Evolutionary conservation across 2,797 vertebrate genomes (phyloP).

Genomic region (Sarcophilus harrisii): DNA sequence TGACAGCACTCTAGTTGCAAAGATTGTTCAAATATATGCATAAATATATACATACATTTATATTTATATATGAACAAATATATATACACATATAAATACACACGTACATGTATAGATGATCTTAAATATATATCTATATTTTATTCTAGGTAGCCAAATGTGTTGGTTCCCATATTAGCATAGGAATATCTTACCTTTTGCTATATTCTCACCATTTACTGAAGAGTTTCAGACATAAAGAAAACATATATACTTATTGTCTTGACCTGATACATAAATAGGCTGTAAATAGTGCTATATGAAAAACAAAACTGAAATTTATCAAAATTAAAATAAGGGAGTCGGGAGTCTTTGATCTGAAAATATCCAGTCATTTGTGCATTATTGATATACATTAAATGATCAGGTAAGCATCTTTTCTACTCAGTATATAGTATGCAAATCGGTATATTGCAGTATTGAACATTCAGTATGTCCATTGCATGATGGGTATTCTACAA

Average conservation of each 20-base stretch:
- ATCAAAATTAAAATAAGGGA: conserved; percentile 42
- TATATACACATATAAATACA: too few species aligned
- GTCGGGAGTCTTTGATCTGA: conserved; percentile 35
- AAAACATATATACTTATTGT: background rate
- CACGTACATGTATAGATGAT: background rate
- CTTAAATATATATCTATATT: background rate
- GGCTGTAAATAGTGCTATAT: background rate
- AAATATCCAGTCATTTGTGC: background rate
- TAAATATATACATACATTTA: too few species aligned
- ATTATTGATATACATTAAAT: conserved; percentile 15
- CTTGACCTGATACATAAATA: background rate
- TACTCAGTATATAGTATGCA: background rate
- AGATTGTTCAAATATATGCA: too few species aligned
- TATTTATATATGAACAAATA: too few species aligned
- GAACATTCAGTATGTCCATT: background rate
- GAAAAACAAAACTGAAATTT: conserved; percentile 40
- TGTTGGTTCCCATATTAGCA: background rate
- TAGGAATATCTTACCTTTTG: background rate
- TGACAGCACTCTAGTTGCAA: too few species aligned
- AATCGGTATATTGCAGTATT: background rate
- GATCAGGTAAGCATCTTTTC: conserved; percentile 2
- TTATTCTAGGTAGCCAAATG: background rate
- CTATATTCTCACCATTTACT: background rate
- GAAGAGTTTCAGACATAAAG: background rate
- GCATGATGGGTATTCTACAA: background rate